Percentiles rank a stretch among this genome's conserved stretches.
Conservation (phyloP, 1,140 invertebrate genomes). For the Eciton burchellii region DNA sequence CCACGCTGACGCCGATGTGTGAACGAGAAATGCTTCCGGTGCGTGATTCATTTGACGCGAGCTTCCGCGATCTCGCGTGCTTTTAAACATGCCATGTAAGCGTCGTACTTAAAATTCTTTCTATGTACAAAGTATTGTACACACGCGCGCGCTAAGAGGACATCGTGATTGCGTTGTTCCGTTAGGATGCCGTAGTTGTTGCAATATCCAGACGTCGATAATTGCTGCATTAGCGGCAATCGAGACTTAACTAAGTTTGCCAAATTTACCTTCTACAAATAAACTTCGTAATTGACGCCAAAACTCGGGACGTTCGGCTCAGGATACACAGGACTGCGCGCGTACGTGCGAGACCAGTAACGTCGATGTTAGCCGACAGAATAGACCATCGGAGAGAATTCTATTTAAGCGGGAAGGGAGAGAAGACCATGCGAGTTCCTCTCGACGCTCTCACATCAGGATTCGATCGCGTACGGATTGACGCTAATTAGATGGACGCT, state of each 20-base stretch:
- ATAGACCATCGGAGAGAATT: not conserved
- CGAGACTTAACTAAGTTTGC: conserved; percentile 24
- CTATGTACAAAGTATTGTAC: no score
- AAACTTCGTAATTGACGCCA: conserved; percentile 28
- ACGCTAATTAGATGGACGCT: conserved; percentile 71
- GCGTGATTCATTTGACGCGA: conserved; percentile 10
- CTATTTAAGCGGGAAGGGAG: conserved; percentile 23
- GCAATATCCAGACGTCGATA: conserved; percentile 28
- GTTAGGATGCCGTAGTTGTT: not conserved
- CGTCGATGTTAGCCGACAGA: conserved; percentile 23
- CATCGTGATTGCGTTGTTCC: no score
- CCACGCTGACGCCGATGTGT: not conserved
- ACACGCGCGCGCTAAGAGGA: no score
- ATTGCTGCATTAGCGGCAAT: conserved; percentile 17
- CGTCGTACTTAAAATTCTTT: no score
- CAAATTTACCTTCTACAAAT: conserved; percentile 23
- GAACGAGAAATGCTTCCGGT: not conserved
- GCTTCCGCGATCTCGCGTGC: no score
- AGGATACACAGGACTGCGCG: conserved; percentile 41
- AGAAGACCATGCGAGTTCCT: conserved; percentile 31
- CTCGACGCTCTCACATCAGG: conserved; percentile 58
- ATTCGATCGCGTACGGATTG: conserved; percentile 55
- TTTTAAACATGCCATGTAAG: no score
- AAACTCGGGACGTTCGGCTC: not conserved
- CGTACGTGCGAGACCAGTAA: not conserved